Evolutionary conservation across 2,113 vertebrate species (phyloP), one percentile per base, ranked within the genome.

Genomic region (Dasyurus viverrinus): DNA sequence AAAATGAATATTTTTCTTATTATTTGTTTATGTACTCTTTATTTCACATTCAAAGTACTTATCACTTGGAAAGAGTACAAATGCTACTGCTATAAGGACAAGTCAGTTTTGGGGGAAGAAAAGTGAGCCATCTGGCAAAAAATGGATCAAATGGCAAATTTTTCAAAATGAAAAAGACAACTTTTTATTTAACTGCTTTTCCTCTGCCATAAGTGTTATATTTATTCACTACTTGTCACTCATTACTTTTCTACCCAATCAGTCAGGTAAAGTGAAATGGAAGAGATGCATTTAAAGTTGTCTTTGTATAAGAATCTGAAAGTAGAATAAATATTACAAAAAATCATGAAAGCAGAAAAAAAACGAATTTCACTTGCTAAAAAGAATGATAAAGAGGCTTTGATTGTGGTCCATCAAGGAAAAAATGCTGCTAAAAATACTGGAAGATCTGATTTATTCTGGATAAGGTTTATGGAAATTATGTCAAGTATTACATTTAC

Each of bases 301-400:
- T 23, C 1, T 89, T 95, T 23, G 52, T 19, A 6, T 42, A 90
- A 76, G 91, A 93, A 97, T 26, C 50, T 93, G 57, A 26, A 96
- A 95, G n/a, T 68, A 57, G 46, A 25, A 53, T 2, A 57, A 25
- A 30, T 53, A 48, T 92, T 54, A 89, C 8, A 90, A 84, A 94
- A 97, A 95, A 2, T 25, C 50, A 60, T 46, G 22, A 47, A 10
- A 95, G n/a, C 89, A 50, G 50, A 93, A 96, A 97, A 92, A 52
- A 96, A 94, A 60, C 54, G 0, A 89, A 89, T 96, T 5, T n/a
- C 55, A 1, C 47, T 89, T 93, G 10, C 89, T 93, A 93, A 42
- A 94, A 84, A 94, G 89, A 95, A 91, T n/a, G 0, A 5, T 11
- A 93, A 54, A 46, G 0, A 55, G 24, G 0, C 14, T 46, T 24